Percentiles rank a stretch among this genome's conserved stretches.
These are phyloP conservation scores for Hypena proboscidalis DNA, from an alignment of 2,888 invertebrate genomes.

Conservation along the genomic window DNA sequence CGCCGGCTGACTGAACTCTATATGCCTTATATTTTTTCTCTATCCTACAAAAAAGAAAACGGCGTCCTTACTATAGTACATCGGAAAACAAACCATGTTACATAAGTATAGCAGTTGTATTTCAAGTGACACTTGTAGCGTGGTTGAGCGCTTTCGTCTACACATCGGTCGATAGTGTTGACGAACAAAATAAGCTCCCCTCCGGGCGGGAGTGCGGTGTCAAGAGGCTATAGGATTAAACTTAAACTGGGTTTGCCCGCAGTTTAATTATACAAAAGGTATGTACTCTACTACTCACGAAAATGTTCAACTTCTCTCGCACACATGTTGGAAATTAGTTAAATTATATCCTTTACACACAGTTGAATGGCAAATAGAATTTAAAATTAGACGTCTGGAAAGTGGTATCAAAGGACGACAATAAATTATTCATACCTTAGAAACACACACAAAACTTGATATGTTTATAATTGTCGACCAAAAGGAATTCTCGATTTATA, in stretches of 20 bases:
- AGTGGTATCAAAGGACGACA: conserved; percentile 56
- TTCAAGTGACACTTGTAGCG: conserved; percentile 65
- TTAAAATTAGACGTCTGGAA: conserved; percentile 67
- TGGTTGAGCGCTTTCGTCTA: conserved; percentile 71
- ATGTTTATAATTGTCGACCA: conserved; percentile 34
- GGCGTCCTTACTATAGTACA: conserved; percentile 46
- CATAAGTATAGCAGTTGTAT: conserved; percentile 63
- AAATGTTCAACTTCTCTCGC: conserved; percentile 66
- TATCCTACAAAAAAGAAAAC: conserved; percentile 60
- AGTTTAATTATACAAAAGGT: conserved; percentile 84
- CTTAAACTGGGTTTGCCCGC: conserved; percentile 82
- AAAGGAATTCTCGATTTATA: conserved; percentile 45
- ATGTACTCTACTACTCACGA: conserved; percentile 68
- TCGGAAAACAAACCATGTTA: conserved; percentile 64
- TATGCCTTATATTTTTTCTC: conserved; percentile 67
- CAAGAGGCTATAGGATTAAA: conserved; percentile 85
- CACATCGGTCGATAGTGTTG: conserved; percentile 81
- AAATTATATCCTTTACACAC: conserved; percentile 71
- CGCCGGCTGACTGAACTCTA: conserved; percentile 70
- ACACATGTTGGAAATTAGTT: conserved; percentile 76
- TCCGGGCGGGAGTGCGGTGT: conserved; percentile 76
- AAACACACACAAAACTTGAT: conserved; percentile 36
- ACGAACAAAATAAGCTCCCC: conserved; percentile 84
- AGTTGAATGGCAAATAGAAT: conserved; percentile 71
- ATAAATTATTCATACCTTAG: conserved; percentile 50